Evolutionary conservation across 2,888 invertebrate species (phyloP), one percentile per base, ranked within the genome.

Genomic region (Apodemia mormo): DNA sequence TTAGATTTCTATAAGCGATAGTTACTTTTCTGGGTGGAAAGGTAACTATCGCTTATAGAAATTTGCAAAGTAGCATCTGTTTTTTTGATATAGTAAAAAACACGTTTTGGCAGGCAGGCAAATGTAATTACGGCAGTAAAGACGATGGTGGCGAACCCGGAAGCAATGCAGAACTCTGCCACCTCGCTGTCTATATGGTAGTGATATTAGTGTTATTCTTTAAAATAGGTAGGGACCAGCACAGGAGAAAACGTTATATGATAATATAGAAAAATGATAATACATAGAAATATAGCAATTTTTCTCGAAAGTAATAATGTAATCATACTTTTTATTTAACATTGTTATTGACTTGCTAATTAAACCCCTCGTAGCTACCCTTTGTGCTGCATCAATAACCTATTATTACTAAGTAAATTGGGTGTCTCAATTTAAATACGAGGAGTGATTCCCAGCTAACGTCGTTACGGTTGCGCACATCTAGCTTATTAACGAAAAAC

Each of bases 401-500:
- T 33, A 33, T 33, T 61, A 61, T 58, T 61, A 61, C 29, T 4
- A 30, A 61, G 5, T 65, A 70, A 70, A 70, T 68, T 68, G 66
- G 68, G 68, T 69, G 68, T 66, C 61, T 72, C 69, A 72, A 71
- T 70, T 71, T 65, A 66, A 52, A 52, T 58, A 68, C 71, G 67
- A 58, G 67, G 45, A 67, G 73, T 68, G 43, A 68, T 69, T 68
- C 73, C 66, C 67, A 58, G 70, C 68, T 54, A 67, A 72, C 70
- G 73, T 33, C 76, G 76, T 76, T 76, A 75, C 76, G 76, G 74
- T 72, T 67, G 68, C 65, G 73, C 71, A 68, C 74, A 73, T 78
- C 61, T 22, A 8, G 81, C 88, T 88, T 86, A 86, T 87, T 68
- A 88, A 84, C 85, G 84, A 83, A 80, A 82, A 82, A 83, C 80